These are phyloP conservation scores for Pluvianellus socialis DNA, from an alignment of 2,113 vertebrate species.

Conservation along the genomic window DNA sequence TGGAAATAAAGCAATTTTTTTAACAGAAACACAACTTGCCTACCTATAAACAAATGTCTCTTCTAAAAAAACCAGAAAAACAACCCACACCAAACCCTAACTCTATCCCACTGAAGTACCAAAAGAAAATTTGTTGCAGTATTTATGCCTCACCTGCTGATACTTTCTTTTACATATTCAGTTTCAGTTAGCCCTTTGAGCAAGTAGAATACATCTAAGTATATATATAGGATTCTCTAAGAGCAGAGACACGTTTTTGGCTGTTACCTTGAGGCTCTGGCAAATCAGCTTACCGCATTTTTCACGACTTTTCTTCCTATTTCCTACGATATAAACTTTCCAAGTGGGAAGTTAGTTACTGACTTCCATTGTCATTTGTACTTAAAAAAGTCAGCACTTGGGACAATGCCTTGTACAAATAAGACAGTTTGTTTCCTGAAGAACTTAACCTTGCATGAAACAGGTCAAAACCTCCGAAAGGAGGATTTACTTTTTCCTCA, in stretches of 20 bases:
- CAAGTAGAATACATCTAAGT: too few species aligned
- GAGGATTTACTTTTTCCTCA: neutral
- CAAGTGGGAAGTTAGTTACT: neutral
- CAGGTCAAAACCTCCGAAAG: neutral
- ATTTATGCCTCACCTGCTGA: neutral
- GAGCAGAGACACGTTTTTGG: neutral
- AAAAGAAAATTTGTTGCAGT: neutral
- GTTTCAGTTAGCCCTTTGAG: too few species aligned
- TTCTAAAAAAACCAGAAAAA: neutral
- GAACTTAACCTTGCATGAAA: neutral
- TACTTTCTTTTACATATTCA: neutral
- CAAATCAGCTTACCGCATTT: neutral
- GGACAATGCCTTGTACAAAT: neutral
- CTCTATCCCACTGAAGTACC: neutral
- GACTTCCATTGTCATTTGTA: neutral
- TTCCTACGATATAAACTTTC: neutral
- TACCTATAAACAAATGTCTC: neutral
- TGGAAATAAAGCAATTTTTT: neutral
- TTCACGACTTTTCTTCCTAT: neutral
- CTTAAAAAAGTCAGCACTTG: neutral
- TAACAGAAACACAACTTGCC: neutral
- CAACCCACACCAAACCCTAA: neutral
- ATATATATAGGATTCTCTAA: neutral
- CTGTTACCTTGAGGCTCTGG: neutral
- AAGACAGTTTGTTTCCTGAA: neutral